Conservation (phyloP, 23 tunicate species). For the Ciona savignyi region DNA sequence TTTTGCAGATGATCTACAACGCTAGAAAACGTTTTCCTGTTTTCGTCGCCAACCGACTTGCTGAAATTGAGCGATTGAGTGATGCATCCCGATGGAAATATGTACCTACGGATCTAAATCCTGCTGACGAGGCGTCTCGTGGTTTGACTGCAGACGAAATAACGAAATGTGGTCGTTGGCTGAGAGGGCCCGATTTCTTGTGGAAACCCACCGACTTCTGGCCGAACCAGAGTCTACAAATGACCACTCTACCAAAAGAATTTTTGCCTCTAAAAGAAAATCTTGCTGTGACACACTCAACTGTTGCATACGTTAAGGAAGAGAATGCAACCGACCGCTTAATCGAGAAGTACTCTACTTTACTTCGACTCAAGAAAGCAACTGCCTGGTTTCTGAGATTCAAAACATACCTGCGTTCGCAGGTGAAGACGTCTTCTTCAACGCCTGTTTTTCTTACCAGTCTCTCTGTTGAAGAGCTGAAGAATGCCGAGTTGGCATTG, state of each 20-base stretch:
- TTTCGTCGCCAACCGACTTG: slow-evolving; percentile 23
- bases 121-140: slow-evolving; percentile 14
- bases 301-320: not conserved
- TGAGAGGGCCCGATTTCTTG: too few relatives aligned
- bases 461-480: too few relatives aligned
- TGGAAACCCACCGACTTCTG: too few relatives aligned
- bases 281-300: not conserved
- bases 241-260: not conserved
- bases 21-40: slow-evolving; percentile 16
- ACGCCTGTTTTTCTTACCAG: not conserved
- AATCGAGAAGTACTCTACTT: not conserved
- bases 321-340: not conserved
- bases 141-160: slow-evolving; percentile 7
- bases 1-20: slow-evolving; percentile 12
- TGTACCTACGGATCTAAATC: slow-evolving; percentile 4
- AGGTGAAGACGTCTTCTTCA: not conserved
- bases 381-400: slow-evolving; percentile 5
- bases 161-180: too few relatives aligned
- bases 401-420: not conserved
- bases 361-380: slow-evolving; percentile 5
- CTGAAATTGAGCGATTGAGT: slow-evolving; percentile 5
- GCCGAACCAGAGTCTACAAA: not conserved
- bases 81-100: slow-evolving; percentile 5
- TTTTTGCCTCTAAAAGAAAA: not conserved
- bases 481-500: too few relatives aligned